These are phyloP conservation scores for Pseudomyrmex concolor DNA, from an alignment of 1,140 invertebrate species.

Conservation along the genomic window DNA sequence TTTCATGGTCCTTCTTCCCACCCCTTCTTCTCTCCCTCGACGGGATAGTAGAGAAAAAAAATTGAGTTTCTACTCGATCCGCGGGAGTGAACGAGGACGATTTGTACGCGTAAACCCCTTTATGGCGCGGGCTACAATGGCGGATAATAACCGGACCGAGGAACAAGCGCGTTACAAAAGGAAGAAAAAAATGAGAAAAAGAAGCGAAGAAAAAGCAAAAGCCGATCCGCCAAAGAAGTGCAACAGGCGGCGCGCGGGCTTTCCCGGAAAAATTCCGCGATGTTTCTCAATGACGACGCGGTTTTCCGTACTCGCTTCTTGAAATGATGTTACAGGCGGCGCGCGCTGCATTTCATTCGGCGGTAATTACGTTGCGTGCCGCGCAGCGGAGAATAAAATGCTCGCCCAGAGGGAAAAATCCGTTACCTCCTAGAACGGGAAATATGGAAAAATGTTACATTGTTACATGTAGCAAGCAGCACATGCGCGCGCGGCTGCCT, in stretches of 20 bases:
- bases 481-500: background rate
- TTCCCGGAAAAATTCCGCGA: slow-evolving; percentile 39
- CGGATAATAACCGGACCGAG: slow-evolving; percentile 54
- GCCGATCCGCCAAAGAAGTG: slow-evolving; percentile 44
- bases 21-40: background rate
- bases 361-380: slow-evolving; percentile 56
- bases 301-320: slow-evolving; percentile 49
- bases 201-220: slow-evolving; percentile 16
- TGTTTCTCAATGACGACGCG: slow-evolving; percentile 54
- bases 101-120: slow-evolving; percentile 70
- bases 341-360: slow-evolving; percentile 55
- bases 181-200: background rate
- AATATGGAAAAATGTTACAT: slow-evolving; percentile 58
- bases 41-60: slow-evolving; percentile 10
- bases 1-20: background rate
- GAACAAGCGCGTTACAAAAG: slow-evolving; percentile 54
- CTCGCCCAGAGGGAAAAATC: slow-evolving; percentile 47
- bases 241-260: slow-evolving; percentile 49
- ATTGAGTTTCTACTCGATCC: slow-evolving; percentile 69
- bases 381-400: slow-evolving; percentile 51
- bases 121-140: slow-evolving; percentile 62
- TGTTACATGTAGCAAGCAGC: slow-evolving; percentile 41
- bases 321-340: slow-evolving; percentile 46
- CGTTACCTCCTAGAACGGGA: slow-evolving; percentile 36
- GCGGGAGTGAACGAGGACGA: slow-evolving; percentile 59